Conservation (phyloP, 2,888 invertebrate genomes). For the Drosophila macrospina region DNA sequence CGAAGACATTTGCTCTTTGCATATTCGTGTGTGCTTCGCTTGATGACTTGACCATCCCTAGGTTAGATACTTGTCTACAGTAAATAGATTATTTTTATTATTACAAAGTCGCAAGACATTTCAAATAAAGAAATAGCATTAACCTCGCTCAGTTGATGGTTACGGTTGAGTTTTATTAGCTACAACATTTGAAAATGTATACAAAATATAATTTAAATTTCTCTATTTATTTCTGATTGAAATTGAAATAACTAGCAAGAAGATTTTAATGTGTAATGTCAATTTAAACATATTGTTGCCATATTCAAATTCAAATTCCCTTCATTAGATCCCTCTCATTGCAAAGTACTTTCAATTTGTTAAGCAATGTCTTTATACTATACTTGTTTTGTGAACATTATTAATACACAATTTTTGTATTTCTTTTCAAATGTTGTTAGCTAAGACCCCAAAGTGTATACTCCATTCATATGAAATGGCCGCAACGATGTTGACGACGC, state of each 20-base stretch:
- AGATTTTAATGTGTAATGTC: too few species aligned
- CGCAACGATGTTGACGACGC: constrained; percentile 58
- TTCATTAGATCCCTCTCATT: too few species aligned
- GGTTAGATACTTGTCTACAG: constrained; percentile 29
- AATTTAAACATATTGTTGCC: too few species aligned
- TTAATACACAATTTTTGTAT: too few species aligned
- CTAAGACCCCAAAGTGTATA: neutral
- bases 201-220: neutral
- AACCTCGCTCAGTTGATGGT: constrained; percentile 27
- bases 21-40: constrained; percentile 27
- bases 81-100: constrained; percentile 35
- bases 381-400: too few species aligned
- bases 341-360: too few species aligned
- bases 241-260: too few species aligned
- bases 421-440: neutral
- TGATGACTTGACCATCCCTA: constrained; percentile 27
- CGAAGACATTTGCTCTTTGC: constrained; percentile 21
- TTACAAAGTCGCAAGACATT: constrained; percentile 18
- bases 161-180: constrained; percentile 10
- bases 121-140: constrained; percentile 10
- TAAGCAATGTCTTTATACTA: too few species aligned
- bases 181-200: constrained; percentile 3
- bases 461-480: constrained; percentile 14
- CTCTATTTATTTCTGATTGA: too few species aligned
- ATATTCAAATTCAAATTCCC: too few species aligned